A percentile compares a stretch with the other conserved stretches of the same genome.
These are phyloP conservation scores for Acanthis flammea DNA, from an alignment of 2,797 vertebrate species.

Conservation along the genomic window DNA sequence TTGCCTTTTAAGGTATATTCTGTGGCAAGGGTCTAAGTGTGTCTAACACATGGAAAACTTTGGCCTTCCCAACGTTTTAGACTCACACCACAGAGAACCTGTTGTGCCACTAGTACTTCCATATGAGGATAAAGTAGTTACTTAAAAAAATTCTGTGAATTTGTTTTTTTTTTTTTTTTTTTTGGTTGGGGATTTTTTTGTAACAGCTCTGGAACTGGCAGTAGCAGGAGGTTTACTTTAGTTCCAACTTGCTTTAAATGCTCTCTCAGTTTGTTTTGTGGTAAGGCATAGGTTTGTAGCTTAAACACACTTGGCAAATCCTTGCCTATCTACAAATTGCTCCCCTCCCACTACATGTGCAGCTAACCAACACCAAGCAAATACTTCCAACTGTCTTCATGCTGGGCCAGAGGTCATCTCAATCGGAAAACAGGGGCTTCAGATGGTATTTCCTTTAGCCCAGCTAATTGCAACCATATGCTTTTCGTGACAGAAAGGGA, in stretches of 20 bases:
- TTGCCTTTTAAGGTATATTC: background rate
- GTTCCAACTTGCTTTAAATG: background rate
- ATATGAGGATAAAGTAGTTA: background rate
- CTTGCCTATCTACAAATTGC: background rate
- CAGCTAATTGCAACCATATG: conserved; percentile 69
- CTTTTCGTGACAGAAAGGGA: conserved; percentile 31
- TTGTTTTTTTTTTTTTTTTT: background rate
- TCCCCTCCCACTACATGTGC: background rate
- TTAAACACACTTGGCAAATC: conserved; percentile 7
- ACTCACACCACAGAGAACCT: background rate
- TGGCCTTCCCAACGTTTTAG: background rate
- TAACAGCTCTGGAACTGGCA: background rate
- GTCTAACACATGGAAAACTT: background rate
- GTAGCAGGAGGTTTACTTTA: background rate
- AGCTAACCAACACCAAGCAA: conserved; percentile 9
- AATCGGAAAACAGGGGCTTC: conserved; percentile 65
- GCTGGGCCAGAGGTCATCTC: conserved; percentile 42
- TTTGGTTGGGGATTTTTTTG: background rate
- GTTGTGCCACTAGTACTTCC: background rate
- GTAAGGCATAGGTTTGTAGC: background rate
- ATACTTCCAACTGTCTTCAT: conserved; percentile 54
- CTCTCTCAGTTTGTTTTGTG: background rate
- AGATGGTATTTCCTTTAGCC: conserved; percentile 61
- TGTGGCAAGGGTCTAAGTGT: background rate
- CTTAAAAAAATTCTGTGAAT: background rate